Base-by-base conservation (phyloP, 2,113 vertebrate genomes). In the Okapia johnstoni region DNA sequence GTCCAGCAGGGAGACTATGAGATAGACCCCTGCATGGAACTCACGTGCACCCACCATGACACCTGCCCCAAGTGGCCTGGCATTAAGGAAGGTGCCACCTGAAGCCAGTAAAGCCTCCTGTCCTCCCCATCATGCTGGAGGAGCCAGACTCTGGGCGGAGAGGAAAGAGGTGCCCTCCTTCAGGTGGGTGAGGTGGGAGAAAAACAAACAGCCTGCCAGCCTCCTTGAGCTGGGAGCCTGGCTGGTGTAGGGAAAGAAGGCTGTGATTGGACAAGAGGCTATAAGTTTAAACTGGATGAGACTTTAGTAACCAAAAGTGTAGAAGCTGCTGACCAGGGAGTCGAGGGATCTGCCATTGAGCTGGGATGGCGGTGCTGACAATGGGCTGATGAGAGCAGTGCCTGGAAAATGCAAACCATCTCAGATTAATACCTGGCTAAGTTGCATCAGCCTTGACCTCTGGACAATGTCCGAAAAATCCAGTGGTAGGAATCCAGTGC, bases 171-270 rank as follows among this genome's bases (percentile, higher is more conserved):
- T 13, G 54, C 25, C 17, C 7, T 50, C n/a, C 43, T 81, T 25
- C 5, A n/a, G 6, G 6, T 16, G 48, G 33, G 40, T 12, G 48
- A 36, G 30, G 2, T 1, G 2, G n/a, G 73, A 7, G 7, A 85
- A 48, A 43, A 36, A 23, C 46, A 26, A 84, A 48, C 17, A 73
- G 28, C 10, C 28, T 7, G 9, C 40, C 17, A 46, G n/a, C 12
- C 16, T 6, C 17, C 9, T 43, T 4, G 23, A 26, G 19, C 52
- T 33, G 0, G 16, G 0, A 12, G 48, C 17, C 58, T 86, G 3
- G 5, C 26, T 1, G 1, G 36, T 17, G 46, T 0, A 19, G 33
- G 25, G 26, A 55, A 1, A 13, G 50, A 17, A 28, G 48, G 13
- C 6, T 84, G 48, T n/a, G 21, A 55, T 21, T 25, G 8, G 50